These are phyloP conservation scores for Erithacus rubecula DNA, from an alignment of 2,797 vertebrate genomes.

Conservation along the genomic window DNA sequence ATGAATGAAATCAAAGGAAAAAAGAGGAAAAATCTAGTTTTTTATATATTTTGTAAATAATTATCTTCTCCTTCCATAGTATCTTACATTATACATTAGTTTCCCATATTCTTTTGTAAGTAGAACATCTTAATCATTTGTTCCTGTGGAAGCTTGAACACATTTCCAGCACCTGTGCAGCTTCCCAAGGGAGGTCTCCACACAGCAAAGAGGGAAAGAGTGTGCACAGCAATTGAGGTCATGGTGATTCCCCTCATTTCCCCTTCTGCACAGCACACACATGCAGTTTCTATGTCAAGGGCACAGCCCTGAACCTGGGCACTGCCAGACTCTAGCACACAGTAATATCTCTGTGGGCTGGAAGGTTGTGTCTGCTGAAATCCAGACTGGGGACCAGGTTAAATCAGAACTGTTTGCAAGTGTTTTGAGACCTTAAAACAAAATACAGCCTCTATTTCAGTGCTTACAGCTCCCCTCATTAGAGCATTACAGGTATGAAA, in stretches of 20 bases:
- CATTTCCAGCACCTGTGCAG: neutral
- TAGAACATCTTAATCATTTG: neutral
- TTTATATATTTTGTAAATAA: neutral
- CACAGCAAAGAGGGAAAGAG: neutral
- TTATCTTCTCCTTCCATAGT: neutral
- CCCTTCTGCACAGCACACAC: neutral
- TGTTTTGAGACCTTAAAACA: neutral
- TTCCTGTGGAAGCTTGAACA: neutral
- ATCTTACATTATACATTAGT: neutral
- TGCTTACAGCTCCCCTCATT: neutral
- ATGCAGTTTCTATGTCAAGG: neutral
- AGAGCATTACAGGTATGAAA: neutral
- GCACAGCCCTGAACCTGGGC: neutral
- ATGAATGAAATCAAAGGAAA: neutral
- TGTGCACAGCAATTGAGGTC: neutral
- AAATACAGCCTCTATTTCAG: neutral
- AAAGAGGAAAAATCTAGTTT: neutral
- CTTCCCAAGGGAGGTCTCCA: neutral
- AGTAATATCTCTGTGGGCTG: neutral
- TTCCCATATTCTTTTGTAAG: neutral
- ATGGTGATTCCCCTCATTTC: neutral
- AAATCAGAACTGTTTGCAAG: neutral
- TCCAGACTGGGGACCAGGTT: neutral
- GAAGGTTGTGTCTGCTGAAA: neutral
- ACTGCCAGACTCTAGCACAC: neutral